Evolutionary conservation across 30 jellyfish, hydroid and myxozoan species (phyloP), one percentile per base, ranked within the genome.

Genomic region (Pelagia noctiluca): DNA sequence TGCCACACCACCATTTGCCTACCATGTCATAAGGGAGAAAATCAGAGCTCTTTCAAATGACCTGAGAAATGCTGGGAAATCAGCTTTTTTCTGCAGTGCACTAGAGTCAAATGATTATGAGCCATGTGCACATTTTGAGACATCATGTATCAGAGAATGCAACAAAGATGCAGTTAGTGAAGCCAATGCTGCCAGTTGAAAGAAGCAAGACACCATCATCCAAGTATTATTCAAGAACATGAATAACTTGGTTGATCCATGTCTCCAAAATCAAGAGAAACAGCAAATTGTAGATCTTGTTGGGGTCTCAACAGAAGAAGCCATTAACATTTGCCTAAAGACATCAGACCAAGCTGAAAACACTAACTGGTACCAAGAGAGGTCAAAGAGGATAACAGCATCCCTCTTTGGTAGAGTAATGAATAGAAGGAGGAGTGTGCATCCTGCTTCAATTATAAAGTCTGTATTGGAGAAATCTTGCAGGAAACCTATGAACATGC

Each of bases 341-440:
- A 47, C 78, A 36, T 54, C 28, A 35, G 38, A 74, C 50, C 86
- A 74, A 53, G 23, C 38, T 74, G 74, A 50, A 28, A 35, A 32
- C 48, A 35, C 3, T n/a, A 75, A 25, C 63, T 82, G 93, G 93
- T 71, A 29, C 48, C 29, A 24, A 50, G 87, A 82, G 42, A 34
- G 88, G 47, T 32, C 78, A 21, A 68, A 82, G 47, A 0, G 93
- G 80, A 29, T 70, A 19, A 82, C 93, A 29, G 76, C 93, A 71
- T 69, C 87, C 26, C 34, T 24, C 50, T 82, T 82, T 82, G 87
- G 93, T 19, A 68, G 42, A 32, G 73, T 82, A 1, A 67, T 82
- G 71, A 82, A 82, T 61, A 50, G 93, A 42, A 50, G 93, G 38
- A 36, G 32, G 50, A 71, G 70, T 35, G 49, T 82, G 54, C 67